Evolutionary conservation across 1,140 invertebrate genomes (phyloP).

Genomic region (Hycleus phaleratus): DNA sequence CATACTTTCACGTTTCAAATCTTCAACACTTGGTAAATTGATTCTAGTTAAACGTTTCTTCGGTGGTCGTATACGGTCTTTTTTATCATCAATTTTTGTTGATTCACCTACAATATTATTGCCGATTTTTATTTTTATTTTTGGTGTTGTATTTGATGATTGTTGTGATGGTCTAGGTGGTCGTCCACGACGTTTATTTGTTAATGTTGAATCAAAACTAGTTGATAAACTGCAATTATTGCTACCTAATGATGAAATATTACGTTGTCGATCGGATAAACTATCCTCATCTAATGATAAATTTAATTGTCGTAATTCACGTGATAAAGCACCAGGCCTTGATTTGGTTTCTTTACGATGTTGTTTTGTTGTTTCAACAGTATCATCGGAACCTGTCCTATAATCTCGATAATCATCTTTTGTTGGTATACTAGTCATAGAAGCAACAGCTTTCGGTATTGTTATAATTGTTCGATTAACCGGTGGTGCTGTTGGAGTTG

Average conservation of each 20-base stretch:
- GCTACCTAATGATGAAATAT: constrained; percentile 41
- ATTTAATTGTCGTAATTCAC: constrained; percentile 51
- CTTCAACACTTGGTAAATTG: constrained; percentile 56
- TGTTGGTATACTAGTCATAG: constrained; percentile 75
- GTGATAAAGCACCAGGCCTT: constrained; percentile 41
- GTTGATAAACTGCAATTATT: constrained; percentile 28
- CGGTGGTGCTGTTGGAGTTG: constrained; percentile 53
- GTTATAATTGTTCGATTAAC: constrained; percentile 66
- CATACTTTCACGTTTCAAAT: constrained; percentile 76
- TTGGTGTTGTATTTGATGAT: constrained; percentile 50
- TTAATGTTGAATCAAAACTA: constrained; percentile 29
- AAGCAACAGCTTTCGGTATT: constrained; percentile 78
- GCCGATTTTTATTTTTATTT: constrained; percentile 77
- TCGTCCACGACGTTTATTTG: constrained; percentile 50
- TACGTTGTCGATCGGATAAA: constrained; percentile 41
- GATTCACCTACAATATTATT: constrained; percentile 43
- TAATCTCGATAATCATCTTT: constrained; percentile 69
- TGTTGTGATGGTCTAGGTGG: constrained; percentile 39
- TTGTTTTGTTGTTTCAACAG: constrained; percentile 60
- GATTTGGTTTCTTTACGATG: constrained; percentile 53
- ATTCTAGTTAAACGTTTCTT: constrained; percentile 65
- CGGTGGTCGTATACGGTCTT: constrained; percentile 58
- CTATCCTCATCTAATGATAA: constrained; percentile 43
- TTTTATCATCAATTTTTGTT: constrained; percentile 42
- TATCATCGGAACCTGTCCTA: constrained; percentile 45